Base-by-base conservation (phyloP, 1,140 invertebrate species). In the Oryctes rhinoceros region DNA sequence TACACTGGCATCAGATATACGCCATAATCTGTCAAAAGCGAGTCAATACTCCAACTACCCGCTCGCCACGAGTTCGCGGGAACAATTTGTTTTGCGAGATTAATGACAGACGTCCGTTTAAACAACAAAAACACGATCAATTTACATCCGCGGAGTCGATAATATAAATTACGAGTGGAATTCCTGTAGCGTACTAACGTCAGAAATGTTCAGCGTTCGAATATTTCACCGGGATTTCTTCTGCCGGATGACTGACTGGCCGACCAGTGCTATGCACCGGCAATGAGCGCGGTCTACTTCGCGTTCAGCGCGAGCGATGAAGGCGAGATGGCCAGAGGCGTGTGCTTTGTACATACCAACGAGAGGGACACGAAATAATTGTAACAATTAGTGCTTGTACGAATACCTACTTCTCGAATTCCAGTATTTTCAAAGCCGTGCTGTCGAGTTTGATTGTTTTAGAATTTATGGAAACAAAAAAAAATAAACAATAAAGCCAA, bases 81-180 rank as follows among this genome's bases (percentile, higher is more conserved):
- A 20, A 71, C 65, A 71, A 71, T 71, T 71, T 71, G 65, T 71
- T 71, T 71, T 24, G 65, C 65, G 65, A 71, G 65, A 71, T 71
- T 71, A 71, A 71, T 71, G 65, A 71, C 35, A 30, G 20, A 71
- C 65, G 65, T 71, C 35, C 65, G 35, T 71, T 71, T 71, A 71
- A 71, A 37, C 65, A 71, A 71, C 65, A 71, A 71, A 71, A 71
- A 71, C 65, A 71, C 65, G 65, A 71, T 71, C 65, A 71, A 71
- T 71, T 71, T 71, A 71, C 65, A 71, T 71, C 65, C 65, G 65
- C 65, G 65, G 65, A 35, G 4, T 71, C 65, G 65, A 71, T 37
- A 71, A 71, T 30, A 71, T 71, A 37, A 71, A 71, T 71, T 71
- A 71, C 65, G 20, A 37, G 9, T 24, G 65, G 65, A 71, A 71